A percentile compares a stretch with the other conserved stretches of the same genome.
These are phyloP conservation scores for Pristis pectinata DNA, from an alignment of 2,797 vertebrate species.

Conservation along the genomic window DNA sequence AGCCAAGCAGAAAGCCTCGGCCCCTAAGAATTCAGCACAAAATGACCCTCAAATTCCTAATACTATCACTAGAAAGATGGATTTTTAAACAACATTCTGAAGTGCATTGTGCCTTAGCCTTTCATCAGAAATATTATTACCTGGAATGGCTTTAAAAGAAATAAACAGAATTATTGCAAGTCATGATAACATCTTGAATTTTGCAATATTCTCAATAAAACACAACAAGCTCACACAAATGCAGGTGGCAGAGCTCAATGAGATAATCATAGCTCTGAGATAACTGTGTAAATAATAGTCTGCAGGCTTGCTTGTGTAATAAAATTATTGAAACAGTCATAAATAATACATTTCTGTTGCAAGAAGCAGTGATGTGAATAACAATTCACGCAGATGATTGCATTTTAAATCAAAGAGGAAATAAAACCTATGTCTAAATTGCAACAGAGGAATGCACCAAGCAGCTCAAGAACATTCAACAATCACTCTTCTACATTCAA, in stretches of 20 bases:
- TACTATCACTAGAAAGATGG: neutral
- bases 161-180: neutral
- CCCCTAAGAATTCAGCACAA: no score
- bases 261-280: neutral
- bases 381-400: neutral
- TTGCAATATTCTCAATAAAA: neutral
- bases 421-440: neutral
- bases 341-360: conserved; percentile 5
- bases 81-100: neutral
- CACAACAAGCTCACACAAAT: neutral
- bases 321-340: neutral
- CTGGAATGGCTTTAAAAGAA: no score
- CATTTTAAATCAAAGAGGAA: neutral
- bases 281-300: neutral
- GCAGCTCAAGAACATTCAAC: neutral
- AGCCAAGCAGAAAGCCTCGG: neutral
- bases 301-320: neutral
- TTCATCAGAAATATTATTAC: no score
- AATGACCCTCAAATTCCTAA: neutral
- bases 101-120: neutral
- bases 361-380: neutral
- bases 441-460: neutral
- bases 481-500: neutral
- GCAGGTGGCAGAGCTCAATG: neutral
- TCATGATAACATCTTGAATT: neutral